Percentiles rank a stretch among this genome's conserved stretches.
Conservation (phyloP, 2,113 vertebrate genomes). For the Odobenus rosmarus region DNA sequence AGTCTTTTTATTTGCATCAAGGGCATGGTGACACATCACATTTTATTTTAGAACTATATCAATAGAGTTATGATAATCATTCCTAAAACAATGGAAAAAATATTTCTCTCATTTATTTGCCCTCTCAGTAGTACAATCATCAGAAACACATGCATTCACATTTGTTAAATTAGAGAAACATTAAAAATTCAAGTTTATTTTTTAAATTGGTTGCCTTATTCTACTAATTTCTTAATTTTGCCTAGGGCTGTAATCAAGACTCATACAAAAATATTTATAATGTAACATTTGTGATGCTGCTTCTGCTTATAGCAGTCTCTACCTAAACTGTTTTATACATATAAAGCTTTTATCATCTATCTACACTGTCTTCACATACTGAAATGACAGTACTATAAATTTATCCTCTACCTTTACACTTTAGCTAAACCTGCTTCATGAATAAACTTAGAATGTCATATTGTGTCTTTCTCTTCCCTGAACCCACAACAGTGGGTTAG, state of each 20-base stretch:
- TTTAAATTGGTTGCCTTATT: not conserved
- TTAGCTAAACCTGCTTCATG: not conserved
- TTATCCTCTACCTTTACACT: not conserved
- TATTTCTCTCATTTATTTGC: not conserved
- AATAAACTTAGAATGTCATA: not conserved
- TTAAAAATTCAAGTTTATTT: not conserved
- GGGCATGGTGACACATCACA: not conserved
- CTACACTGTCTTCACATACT: not conserved
- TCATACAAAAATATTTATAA: not conserved
- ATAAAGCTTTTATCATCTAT: not conserved
- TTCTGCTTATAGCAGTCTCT: not conserved
- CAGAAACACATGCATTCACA: not conserved
- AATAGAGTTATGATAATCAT: not conserved
- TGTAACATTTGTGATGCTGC: not conserved
- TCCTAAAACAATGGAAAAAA: not conserved
- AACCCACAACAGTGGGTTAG: not conserved
- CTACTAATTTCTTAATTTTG: not conserved
- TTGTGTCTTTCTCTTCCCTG: not conserved
- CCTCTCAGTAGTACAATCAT: not conserved
- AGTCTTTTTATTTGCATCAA: not conserved
- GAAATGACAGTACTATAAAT: not conserved
- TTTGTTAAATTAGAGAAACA: not conserved
- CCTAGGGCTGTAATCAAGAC: not conserved
- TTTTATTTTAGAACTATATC: not conserved
- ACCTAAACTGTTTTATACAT: not conserved